Percentiles rank a stretch among this genome's conserved stretches.
Conservation (phyloP, 2,797 vertebrate genomes). For the Simalia tracyae region DNA sequence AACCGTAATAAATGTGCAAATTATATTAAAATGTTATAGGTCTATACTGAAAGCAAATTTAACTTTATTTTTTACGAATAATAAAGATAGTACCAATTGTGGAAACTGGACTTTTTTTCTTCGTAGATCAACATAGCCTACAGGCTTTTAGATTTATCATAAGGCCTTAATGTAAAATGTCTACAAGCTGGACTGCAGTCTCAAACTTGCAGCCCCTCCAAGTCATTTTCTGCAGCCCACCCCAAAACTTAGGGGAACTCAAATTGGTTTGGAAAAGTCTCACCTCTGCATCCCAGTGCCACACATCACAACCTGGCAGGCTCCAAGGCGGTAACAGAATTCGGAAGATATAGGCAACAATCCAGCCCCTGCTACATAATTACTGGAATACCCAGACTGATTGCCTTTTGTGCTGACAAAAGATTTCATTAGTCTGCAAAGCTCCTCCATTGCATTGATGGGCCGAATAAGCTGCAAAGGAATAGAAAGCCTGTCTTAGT, state of each 20-base stretch:
- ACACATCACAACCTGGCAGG: constrained; percentile 94
- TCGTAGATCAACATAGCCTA: too few relatives aligned
- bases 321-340: constrained; percentile 94
- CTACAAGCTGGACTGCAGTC: too few relatives aligned
- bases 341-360: constrained; percentile 90
- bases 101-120: too few relatives aligned
- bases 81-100: too few relatives aligned
- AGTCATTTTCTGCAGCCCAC: too few relatives aligned
- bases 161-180: too few relatives aligned
- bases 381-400: constrained; percentile 62
- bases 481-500: neutral
- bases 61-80: too few relatives aligned
- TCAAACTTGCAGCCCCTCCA: too few relatives aligned
- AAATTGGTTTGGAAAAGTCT: neutral
- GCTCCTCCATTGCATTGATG: constrained; percentile 96
- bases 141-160: too few relatives aligned
- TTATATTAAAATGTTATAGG: neutral
- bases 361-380: constrained; percentile 81
- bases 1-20: neutral
- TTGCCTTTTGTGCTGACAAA: constrained; percentile 79
- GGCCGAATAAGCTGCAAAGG: constrained; percentile 88
- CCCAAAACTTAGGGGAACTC: neutral
- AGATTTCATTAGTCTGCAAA: constrained; percentile 93
- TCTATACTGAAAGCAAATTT: neutral
- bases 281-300: constrained; percentile 97